Percentiles rank a stretch among this genome's conserved stretches.
These are phyloP conservation scores for Archips crataeganus DNA, from an alignment of 2,888 invertebrate genomes.

Conservation along the genomic window DNA sequence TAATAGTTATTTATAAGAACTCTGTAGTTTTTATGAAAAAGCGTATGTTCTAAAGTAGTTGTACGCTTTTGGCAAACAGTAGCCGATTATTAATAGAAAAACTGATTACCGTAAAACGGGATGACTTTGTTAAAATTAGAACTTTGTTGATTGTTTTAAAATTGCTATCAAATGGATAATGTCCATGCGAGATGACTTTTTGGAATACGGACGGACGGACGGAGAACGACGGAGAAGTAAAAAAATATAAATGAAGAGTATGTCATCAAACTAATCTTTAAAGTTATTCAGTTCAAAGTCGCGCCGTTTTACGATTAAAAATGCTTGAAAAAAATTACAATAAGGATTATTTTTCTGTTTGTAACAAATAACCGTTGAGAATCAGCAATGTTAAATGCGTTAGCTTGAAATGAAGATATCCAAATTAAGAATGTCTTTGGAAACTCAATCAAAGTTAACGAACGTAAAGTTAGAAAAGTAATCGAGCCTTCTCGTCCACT, in stretches of 20 bases:
- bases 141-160: too few species aligned
- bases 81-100: conserved; percentile 23
- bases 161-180: too few species aligned
- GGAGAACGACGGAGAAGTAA: too few species aligned
- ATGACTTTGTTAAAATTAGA: too few species aligned
- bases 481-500: conserved; percentile 15
- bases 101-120: too few species aligned
- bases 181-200: too few species aligned
- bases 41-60: conserved; percentile 84
- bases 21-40: conserved; percentile 58
- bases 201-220: too few species aligned
- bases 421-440: conserved; percentile 30
- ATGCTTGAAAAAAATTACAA: too few species aligned
- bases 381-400: neutral
- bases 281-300: too few species aligned
- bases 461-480: conserved; percentile 26
- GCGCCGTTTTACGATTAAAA: too few species aligned
- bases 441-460: conserved; percentile 15
- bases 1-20: conserved; percentile 23
- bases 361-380: neutral
- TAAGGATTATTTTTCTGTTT: neutral
- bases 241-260: too few species aligned
- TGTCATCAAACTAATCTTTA: too few species aligned
- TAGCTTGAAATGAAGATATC: conserved; percentile 5
- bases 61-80: conserved; percentile 64